Percentiles rank a stretch among this genome's conserved stretches.
Evolutionary conservation across 35 echinoderm and acorn worm genomes (phyloP).

Genomic region (Hemicentrotus pulcherrimus): DNA sequence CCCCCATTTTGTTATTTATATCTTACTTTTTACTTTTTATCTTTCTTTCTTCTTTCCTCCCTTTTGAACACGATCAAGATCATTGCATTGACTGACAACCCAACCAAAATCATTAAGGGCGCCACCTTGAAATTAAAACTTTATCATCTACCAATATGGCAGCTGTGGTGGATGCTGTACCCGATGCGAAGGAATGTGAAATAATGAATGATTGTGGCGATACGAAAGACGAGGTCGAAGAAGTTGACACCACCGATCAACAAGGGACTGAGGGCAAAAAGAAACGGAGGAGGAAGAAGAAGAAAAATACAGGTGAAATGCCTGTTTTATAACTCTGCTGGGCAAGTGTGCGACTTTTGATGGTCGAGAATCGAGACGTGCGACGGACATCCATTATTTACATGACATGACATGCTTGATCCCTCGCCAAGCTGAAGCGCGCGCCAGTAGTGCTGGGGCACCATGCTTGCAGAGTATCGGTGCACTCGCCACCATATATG

Average conservation of each 20-base stretch:
- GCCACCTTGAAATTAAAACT: not conserved
- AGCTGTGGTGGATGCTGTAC: slow-evolving; percentile 28
- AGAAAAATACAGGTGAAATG: slow-evolving; percentile 75
- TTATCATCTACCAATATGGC: slow-evolving; percentile 52
- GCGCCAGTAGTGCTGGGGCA: too few relatives aligned
- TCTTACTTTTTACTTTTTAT: too few relatives aligned
- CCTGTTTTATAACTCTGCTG: not conserved
- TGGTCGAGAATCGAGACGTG: not conserved
- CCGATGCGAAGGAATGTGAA: not conserved
- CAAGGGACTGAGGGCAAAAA: slow-evolving; percentile 54
- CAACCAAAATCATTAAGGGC: not conserved
- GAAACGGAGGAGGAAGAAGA: slow-evolving; percentile 54
- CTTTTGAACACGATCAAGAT: too few relatives aligned
- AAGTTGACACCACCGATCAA: slow-evolving; percentile 47
- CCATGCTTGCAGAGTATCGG: too few relatives aligned
- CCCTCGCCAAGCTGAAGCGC: not conserved
- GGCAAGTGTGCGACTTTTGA: not conserved
- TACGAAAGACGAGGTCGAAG: slow-evolving; percentile 60
- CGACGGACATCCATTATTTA: not conserved
- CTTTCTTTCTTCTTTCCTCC: too few relatives aligned
- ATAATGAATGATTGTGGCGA: slow-evolving; percentile 37
- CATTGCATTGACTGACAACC: too few relatives aligned
- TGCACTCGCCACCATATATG: too few relatives aligned
- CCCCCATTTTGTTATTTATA: too few relatives aligned
- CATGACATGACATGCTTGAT: not conserved